A percentile compares a stretch with the other conserved stretches of the same genome.
Evolutionary conservation across 2,797 vertebrate genomes (phyloP).

Genomic region (Pseudomugil tenellus): DNA sequence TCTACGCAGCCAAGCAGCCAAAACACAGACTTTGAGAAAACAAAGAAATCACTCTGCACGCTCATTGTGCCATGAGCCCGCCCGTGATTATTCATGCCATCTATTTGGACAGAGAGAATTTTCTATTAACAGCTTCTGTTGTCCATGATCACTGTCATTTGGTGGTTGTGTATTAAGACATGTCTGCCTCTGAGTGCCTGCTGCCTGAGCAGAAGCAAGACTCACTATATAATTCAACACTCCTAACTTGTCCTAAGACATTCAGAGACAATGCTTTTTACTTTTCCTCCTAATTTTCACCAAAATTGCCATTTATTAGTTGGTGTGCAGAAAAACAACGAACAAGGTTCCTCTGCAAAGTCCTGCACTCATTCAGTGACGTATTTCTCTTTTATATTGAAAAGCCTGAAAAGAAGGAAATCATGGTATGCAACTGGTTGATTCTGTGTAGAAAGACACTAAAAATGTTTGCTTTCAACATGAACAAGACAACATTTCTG

Average conservation of each 20-base stretch:
- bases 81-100: slow-evolving; percentile 28
- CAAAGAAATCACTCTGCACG: slow-evolving; percentile 30
- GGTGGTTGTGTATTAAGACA: slow-evolving; percentile 1
- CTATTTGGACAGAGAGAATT: slow-evolving; percentile 14
- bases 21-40: slow-evolving; percentile 23
- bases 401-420: slow-evolving; percentile 17
- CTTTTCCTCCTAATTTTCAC: background rate
- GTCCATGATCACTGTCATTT: slow-evolving; percentile 25
- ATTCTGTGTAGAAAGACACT: slow-evolving; percentile 10
- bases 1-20: slow-evolving; percentile 12
- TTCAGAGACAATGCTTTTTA: background rate
- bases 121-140: background rate
- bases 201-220: slow-evolving; percentile 5
- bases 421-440: slow-evolving; percentile 4
- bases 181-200: background rate
- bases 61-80: slow-evolving; percentile 9
- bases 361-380: slow-evolving; percentile 24
- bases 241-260: background rate
- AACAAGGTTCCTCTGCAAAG: slow-evolving; percentile 6
- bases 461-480: slow-evolving; percentile 1
- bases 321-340: slow-evolving; percentile 6
- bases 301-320: background rate
- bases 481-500: background rate
- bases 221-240: slow-evolving; percentile 18
- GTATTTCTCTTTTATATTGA: slow-evolving; percentile 18